Percentiles rank a stretch among this genome's conserved stretches.
phyloP scores from a whole-genome alignment of 1,140 invertebrate genomes.

The Drosophila carrolli region DNA sequence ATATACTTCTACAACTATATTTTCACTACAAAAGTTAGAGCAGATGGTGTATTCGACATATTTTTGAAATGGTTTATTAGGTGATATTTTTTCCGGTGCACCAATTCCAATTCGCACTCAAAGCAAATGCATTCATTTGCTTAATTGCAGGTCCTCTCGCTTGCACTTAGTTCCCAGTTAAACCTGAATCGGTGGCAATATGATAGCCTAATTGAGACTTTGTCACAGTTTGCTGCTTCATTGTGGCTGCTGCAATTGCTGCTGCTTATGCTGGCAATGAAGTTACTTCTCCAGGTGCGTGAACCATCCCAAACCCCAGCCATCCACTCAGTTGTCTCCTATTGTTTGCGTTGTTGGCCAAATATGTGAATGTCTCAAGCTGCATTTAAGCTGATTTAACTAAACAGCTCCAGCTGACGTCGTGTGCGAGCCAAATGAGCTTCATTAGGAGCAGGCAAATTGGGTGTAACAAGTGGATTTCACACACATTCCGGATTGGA shows the following conservation, averaged over 20 bases:
- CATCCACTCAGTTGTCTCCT: constrained; percentile 10
- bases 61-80: too few relatives aligned
- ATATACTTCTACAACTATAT: too few relatives aligned
- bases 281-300: constrained; percentile 46
- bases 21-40: too few relatives aligned
- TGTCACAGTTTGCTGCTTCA: constrained; percentile 69
- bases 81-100: constrained; percentile 6
- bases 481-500: background rate
- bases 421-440: constrained; percentile 50
- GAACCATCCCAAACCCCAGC: constrained; percentile 34
- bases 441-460: constrained; percentile 47
- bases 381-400: constrained; percentile 32
- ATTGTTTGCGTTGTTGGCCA: constrained; percentile 20
- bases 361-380: constrained; percentile 24
- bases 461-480: constrained; percentile 37
- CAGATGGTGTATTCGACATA: too few relatives aligned
- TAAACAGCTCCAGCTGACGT: constrained; percentile 31
- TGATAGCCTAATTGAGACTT: constrained; percentile 82
- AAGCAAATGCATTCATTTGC: constrained; percentile 55
- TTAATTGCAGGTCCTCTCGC: constrained; percentile 61
- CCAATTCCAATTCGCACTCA: constrained; percentile 2
- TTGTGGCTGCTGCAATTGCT: constrained; percentile 51
- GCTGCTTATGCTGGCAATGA: constrained; percentile 12
- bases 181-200: constrained; percentile 47
- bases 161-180: constrained; percentile 9